phyloP scores from a whole-genome alignment of 2,113 vertebrate genomes.

The Carollia perspicillata region DNA sequence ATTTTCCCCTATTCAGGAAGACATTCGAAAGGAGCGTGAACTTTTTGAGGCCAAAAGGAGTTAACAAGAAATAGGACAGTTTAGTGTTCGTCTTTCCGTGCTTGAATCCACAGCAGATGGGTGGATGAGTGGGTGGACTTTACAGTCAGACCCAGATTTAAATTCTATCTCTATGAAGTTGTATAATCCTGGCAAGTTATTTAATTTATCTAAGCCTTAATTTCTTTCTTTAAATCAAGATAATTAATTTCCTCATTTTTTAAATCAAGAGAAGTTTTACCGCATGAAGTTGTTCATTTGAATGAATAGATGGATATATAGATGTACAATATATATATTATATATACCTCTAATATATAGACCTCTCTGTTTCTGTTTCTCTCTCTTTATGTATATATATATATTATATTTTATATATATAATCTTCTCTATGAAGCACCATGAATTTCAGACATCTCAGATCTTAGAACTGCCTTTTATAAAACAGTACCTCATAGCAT shows the following conservation, averaged over 20 bases:
- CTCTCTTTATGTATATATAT: background rate
- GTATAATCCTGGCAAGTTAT: background rate
- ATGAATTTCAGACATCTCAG: background rate
- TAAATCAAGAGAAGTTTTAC: constrained; percentile 23
- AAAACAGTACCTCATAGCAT: background rate
- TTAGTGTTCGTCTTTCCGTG: background rate
- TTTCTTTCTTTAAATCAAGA: constrained; percentile 14
- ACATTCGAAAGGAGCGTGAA: background rate
- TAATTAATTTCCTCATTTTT: background rate
- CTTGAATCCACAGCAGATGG: background rate
- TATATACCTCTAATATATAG: background rate
- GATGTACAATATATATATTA: background rate
- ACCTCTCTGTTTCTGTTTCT: background rate
- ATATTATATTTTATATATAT: background rate
- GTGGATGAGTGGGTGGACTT: background rate
- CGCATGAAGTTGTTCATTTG: background rate
- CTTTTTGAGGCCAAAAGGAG: background rate
- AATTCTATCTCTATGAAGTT: background rate
- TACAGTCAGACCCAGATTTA: background rate
- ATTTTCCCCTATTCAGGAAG: background rate
- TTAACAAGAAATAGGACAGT: background rate
- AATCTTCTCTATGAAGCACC: background rate
- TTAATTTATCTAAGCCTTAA: background rate
- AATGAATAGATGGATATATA: background rate
- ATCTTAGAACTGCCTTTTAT: background rate